Evolutionary conservation across 2,113 vertebrate genomes (phyloP).

Genomic region (Heterochromis multidens): DNA sequence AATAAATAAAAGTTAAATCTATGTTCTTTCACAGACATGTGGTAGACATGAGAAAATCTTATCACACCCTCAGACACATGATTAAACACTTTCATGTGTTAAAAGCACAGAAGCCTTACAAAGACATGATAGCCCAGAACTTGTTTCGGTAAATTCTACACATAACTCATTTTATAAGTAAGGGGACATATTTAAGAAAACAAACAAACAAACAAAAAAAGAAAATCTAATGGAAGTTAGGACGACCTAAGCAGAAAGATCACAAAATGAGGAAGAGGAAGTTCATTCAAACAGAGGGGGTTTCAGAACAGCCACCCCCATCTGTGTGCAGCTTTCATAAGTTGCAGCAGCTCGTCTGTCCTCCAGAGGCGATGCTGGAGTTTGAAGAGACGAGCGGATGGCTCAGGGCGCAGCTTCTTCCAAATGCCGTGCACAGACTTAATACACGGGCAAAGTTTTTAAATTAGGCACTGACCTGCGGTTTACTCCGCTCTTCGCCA

Average conservation of each 20-base stretch:
- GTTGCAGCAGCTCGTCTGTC: neutral
- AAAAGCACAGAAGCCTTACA: neutral
- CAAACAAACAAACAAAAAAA: neutral
- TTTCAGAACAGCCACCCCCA: constrained; percentile 1
- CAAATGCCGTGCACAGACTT: neutral
- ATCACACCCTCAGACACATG: neutral
- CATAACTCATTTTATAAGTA: neutral
- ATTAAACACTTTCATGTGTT: neutral
- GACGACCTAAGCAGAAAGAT: constrained; percentile 3
- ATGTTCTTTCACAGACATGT: neutral
- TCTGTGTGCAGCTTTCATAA: neutral
- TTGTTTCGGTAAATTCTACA: neutral
- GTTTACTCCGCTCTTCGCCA: neutral
- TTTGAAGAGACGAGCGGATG: neutral
- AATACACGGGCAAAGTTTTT: neutral
- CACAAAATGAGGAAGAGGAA: constrained; percentile 42
- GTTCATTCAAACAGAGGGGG: neutral
- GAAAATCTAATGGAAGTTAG: neutral
- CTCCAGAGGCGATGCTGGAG: constrained; percentile 28
- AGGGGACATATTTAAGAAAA: neutral
- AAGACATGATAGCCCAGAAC: neutral
- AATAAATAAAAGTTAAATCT: neutral
- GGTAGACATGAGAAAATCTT: neutral
- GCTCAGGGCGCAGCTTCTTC: neutral
- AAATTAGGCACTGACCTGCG: neutral